Percentiles rank a stretch among this genome's conserved stretches.
Conservation (phyloP, 2,888 invertebrate genomes). For the Penaeus monodon region DNA sequence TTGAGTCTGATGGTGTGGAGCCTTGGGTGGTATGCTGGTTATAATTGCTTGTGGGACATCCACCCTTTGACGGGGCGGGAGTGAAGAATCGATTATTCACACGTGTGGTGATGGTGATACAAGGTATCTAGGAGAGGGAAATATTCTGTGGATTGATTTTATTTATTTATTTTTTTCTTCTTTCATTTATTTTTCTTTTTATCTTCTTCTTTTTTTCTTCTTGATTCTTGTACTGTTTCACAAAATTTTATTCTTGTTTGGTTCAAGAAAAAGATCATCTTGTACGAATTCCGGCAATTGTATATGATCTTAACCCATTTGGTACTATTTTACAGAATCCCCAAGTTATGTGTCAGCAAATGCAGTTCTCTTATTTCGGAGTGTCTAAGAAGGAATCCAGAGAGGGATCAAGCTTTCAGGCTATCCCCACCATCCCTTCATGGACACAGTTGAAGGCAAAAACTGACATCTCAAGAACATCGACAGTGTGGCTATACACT, state of each 20-base stretch:
- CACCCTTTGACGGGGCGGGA: conserved; percentile 93
- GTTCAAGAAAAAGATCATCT: too few relatives aligned
- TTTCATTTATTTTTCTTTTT: background rate
- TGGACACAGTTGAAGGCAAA: conserved; percentile 68
- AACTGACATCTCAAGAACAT: conserved; percentile 38
- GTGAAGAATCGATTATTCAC: conserved; percentile 87
- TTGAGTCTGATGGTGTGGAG: conserved; percentile 97
- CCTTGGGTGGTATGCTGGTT: conserved; percentile 93
- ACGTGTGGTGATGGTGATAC: conserved; percentile 89
- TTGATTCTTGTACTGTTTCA: too few relatives aligned
- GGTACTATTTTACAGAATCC: conserved; percentile 72
- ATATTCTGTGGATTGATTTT: background rate
- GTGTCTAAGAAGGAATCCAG: conserved; percentile 88
- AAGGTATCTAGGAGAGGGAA: conserved; percentile 67
- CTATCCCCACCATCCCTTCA: conserved; percentile 84
- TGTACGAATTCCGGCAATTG: too few relatives aligned
- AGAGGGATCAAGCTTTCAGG: conserved; percentile 82
- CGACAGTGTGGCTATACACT: conserved; percentile 69
- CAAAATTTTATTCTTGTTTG: too few relatives aligned
- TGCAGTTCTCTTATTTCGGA: conserved; percentile 86
- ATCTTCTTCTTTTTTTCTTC: conserved; percentile 18
- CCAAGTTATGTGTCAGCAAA: conserved; percentile 83
- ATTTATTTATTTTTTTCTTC: conserved; percentile 21
- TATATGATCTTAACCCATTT: too few relatives aligned
- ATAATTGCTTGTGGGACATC: conserved; percentile 89